Base-by-base conservation (phyloP, 2,888 invertebrate genomes). In the Conus canariensis region DNA sequence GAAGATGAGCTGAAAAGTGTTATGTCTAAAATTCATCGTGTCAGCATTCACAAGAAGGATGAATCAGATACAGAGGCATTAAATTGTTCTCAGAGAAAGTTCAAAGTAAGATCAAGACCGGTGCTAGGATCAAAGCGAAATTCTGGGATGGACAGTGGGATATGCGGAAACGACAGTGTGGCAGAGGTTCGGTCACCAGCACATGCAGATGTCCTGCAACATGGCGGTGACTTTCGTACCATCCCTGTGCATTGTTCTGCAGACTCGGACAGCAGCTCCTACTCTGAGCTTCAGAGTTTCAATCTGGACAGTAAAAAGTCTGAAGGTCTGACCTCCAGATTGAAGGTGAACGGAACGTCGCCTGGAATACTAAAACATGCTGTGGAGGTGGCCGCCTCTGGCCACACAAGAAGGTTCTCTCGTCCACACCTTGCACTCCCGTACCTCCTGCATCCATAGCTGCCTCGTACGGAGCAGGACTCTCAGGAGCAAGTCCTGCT, bases 41-140 rank as follows among this genome's bases (percentile, higher is more conserved):
- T 58, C 87, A 70, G 56, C 8, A 5, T 10, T n/a, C 70, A 70
- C 1, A 70, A 58, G 30, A 74, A 87, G 25, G 0, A 58, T 56
- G 30, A 87, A 10, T 74, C 74, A 9, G 87, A 87, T 59, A 74
- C 87, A 12, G 87, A 74, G 8, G 74, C 74, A 12, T 58, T 45
- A 30, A 60, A 7, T 6, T 12, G 22, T 19, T 25, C 30, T 67
- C 86, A 19, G 30, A 12, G 45, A 5, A 60, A 22, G 19, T 8
- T 9, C 86, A 45, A 60, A 16, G 25, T 85, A 5, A 59, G 45
- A n/a, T 8, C 86, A 45, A 16, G n/a, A 19, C 86, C 86, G 14
- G 64, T 25, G 7, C 19, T 67, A 22, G 86, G 45, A 19, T 86
- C 67, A 64, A 64, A 45, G 67, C 45, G 67, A 19, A 59, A 3